Conservation (phyloP, 2,888 invertebrate species). For the Microctonus aethiopoides region DNA sequence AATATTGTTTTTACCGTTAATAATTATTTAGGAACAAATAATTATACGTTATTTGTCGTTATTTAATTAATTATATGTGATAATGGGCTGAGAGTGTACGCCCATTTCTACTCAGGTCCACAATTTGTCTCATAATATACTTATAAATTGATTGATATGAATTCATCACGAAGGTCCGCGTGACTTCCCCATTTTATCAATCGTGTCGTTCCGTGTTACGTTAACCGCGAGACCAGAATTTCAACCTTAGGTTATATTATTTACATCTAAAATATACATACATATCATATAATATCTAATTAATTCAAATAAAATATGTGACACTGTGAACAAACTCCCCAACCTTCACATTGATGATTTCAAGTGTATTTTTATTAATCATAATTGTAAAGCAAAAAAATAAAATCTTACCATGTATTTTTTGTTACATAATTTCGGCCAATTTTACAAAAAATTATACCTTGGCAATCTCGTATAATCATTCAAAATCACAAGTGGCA, state of each 20-base stretch:
- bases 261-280: no score
- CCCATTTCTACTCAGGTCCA: background rate
- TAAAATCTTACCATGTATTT: no score
- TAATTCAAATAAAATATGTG: no score
- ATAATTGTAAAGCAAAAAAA: no score
- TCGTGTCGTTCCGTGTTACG: background rate
- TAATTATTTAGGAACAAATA: background rate
- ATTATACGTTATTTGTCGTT: background rate
- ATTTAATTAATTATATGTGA: background rate
- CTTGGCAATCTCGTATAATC: background rate
- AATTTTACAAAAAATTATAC: no score
- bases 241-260: background rate
- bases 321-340: no score
- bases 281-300: no score
- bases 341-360: no score
- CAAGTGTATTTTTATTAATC: no score
- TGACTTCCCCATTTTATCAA: background rate
- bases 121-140: background rate
- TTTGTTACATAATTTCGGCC: no score
- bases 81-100: background rate
- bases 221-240: background rate
- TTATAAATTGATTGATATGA: slow-evolving; percentile 33
- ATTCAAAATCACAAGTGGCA: background rate
- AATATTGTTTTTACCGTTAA: background rate
- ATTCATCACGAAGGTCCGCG: slow-evolving; percentile 32